phyloP scores from a whole-genome alignment of 2,113 vertebrate genomes.

The Strix aluco region DNA sequence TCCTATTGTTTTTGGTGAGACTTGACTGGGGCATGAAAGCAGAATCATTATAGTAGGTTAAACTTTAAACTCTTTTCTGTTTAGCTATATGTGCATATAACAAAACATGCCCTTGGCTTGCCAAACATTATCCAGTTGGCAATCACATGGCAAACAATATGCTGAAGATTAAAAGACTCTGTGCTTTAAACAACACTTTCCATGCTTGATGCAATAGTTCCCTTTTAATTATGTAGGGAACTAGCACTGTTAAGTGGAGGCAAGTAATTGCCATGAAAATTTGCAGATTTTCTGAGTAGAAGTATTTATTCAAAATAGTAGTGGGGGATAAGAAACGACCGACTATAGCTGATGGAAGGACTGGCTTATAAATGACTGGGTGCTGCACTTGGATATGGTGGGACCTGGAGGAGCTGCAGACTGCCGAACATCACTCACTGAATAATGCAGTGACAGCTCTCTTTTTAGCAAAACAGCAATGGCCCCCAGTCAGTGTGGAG shows the following conservation, averaged over 20 bases:
- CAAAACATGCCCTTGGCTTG: slow-evolving; percentile 4
- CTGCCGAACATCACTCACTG: not conserved
- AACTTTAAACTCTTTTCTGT: slow-evolving; percentile 27
- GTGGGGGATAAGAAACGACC: not conserved
- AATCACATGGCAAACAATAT: not conserved
- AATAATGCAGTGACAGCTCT: not conserved
- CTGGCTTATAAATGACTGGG: not conserved
- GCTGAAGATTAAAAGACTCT: not conserved
- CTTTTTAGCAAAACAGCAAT: not conserved
- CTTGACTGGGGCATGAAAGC: not conserved
- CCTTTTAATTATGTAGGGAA: not conserved
- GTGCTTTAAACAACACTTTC: not conserved
- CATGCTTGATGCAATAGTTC: not conserved
- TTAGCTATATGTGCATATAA: not conserved
- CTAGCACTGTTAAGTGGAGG: not conserved
- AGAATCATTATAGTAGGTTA: not conserved
- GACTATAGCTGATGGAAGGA: not conserved
- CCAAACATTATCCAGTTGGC: not conserved
- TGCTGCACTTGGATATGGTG: not conserved
- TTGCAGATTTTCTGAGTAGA: not conserved
- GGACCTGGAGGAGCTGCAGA: not conserved
- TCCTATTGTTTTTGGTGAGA: not conserved
- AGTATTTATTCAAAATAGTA: not conserved
- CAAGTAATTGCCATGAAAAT: not conserved
- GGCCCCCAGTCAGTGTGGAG: not conserved